Percentiles rank a stretch among this genome's conserved stretches.
These are phyloP conservation scores for Porites divaricata DNA, from an alignment of 92 coral and sea anemone genomes.

Conservation along the genomic window DNA sequence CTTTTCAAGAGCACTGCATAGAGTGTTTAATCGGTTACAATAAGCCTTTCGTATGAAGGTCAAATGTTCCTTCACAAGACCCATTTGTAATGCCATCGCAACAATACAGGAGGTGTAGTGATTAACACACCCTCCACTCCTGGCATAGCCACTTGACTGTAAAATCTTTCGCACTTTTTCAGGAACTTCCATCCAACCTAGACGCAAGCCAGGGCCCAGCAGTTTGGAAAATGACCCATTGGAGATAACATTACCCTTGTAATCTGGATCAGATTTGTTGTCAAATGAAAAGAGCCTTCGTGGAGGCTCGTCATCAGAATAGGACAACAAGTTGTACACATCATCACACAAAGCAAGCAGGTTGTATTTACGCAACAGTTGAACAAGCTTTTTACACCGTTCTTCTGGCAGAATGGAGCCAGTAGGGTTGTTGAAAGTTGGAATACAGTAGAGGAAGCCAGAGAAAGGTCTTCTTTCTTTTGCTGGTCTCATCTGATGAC, in stretches of 20 bases:
- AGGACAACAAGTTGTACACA: conserved; percentile 80
- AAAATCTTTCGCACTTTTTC: conserved; percentile 49
- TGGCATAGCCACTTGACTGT: conserved; percentile 31
- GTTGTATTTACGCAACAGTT: conserved; percentile 84
- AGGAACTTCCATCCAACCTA: conserved; percentile 98
- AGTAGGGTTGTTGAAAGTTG: conserved; percentile 94
- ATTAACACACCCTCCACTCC: conserved; percentile 90
- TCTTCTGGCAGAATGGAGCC: conserved; percentile 71
- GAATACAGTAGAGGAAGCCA: conserved; percentile 79
- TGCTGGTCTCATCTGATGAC: conserved; percentile 42
- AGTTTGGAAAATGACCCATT: conserved; percentile 90
- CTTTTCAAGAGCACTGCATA: conserved; percentile 87
- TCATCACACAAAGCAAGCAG: conserved; percentile 95
- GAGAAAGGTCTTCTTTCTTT: conserved; percentile 71
- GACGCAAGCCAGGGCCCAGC: conserved; percentile 89
- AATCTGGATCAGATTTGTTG: conserved; percentile 80
- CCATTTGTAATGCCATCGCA: conserved; percentile 80
- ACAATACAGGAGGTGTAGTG: conserved; percentile 91
- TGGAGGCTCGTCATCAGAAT: conserved; percentile 38
- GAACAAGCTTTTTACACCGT: conserved; percentile 67
- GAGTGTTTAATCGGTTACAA: conserved; percentile 61
- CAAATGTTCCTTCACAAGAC: conserved; percentile 74
- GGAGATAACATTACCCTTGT: conserved; percentile 94
- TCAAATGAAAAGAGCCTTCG: conserved; percentile 80
- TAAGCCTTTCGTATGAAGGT: conserved; percentile 54